Evolutionary conservation across 2,113 vertebrate genomes (phyloP).

Genomic region (Ceyx margarethae): DNA sequence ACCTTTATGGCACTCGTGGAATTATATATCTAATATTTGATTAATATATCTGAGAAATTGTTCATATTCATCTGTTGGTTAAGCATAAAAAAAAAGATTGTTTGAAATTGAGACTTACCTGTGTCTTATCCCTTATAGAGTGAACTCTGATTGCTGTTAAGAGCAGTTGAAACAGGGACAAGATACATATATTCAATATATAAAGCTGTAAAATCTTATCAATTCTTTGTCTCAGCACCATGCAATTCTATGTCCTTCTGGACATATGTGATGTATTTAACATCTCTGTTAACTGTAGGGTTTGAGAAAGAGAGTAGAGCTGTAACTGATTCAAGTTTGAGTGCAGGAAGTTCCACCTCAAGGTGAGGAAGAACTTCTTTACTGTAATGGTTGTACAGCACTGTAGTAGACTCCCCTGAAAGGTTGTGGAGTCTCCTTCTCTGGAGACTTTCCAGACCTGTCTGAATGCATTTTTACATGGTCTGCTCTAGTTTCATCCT

Average conservation of each 20-base stretch:
- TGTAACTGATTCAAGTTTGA: background rate
- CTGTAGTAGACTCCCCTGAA: too few relatives aligned
- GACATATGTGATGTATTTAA: background rate
- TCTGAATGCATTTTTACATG: too few relatives aligned
- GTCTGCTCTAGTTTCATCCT: too few relatives aligned
- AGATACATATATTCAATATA: background rate
- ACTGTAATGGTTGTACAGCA: too few relatives aligned
- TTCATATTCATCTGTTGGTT: background rate
- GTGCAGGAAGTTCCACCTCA: too few relatives aligned
- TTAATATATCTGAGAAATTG: background rate
- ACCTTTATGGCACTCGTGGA: background rate
- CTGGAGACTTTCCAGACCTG: too few relatives aligned
- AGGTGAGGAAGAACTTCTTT: too few relatives aligned
- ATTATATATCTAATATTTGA: background rate
- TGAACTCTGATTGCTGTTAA: background rate
- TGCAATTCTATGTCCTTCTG: background rate
- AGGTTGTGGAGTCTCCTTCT: too few relatives aligned
- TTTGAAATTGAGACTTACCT: background rate
- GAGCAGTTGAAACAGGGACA: fast-evolving
- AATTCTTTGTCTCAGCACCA: background rate
- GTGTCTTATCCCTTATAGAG: background rate
- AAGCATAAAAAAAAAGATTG: background rate
- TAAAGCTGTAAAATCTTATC: background rate
- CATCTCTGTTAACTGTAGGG: background rate
- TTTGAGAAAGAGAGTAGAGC: background rate